Conservation (phyloP, 2,113 vertebrate genomes). For the Amphiprion percula region DNA sequence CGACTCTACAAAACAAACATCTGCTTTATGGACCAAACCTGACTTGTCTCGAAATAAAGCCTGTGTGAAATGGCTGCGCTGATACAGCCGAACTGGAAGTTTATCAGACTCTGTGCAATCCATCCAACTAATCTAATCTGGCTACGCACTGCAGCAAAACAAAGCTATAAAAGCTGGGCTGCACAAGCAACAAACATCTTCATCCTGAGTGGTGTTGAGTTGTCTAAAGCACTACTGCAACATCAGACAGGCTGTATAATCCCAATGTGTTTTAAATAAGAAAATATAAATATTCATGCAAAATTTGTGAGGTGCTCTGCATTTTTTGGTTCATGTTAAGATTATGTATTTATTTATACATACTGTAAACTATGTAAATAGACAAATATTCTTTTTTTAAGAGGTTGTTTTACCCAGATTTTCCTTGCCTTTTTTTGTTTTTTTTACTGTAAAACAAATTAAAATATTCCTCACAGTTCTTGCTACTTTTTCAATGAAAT, state of each 20-base stretch:
- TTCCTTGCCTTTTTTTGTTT: conserved; percentile 24
- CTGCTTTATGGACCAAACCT: conserved; percentile 25
- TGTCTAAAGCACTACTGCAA: conserved; percentile 2
- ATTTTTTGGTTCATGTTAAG: conserved; percentile 60
- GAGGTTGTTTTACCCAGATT: conserved; percentile 30
- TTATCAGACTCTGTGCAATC: conserved; percentile 1
- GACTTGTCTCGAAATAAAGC: background rate
- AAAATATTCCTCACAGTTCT: conserved; percentile 20
- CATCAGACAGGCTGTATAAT: conserved; percentile 29
- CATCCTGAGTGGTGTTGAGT: background rate
- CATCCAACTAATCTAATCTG: conserved; percentile 21
- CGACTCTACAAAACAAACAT: conserved; percentile 5
- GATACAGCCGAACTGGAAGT: background rate
- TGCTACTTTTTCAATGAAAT: conserved; percentile 13
- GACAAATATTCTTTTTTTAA: conserved; percentile 50
- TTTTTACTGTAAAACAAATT: conserved; percentile 25
- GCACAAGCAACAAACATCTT: background rate
- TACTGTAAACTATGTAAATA: conserved; percentile 72
- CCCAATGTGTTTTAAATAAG: conserved; percentile 41
- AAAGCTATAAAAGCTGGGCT: conserved; percentile 45
- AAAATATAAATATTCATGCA: conserved; percentile 57
- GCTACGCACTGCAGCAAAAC: conserved; percentile 36
- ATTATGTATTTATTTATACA: conserved; percentile 80
- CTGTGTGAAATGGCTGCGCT: background rate
- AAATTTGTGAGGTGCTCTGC: conserved; percentile 54